Evolutionary conservation across 2,797 vertebrate genomes (phyloP).

Genomic region (Smutsia temminckii): DNA sequence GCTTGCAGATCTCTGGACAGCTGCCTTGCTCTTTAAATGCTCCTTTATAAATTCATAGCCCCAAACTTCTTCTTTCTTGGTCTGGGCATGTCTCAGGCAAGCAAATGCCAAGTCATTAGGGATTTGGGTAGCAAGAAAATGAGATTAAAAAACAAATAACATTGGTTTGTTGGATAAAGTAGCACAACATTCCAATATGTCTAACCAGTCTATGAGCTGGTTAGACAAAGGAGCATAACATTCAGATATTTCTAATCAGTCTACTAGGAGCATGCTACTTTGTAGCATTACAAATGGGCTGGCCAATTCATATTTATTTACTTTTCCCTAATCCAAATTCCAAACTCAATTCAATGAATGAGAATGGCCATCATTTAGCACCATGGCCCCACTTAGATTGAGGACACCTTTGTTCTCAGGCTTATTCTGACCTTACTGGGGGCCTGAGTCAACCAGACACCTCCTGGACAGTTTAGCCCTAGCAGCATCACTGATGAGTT

Average conservation of each 20-base stretch:
- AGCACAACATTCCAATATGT: neutral
- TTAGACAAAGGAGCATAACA: neutral
- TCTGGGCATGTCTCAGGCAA: neutral
- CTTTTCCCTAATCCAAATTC: neutral
- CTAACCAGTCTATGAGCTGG: neutral
- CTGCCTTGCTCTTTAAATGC: neutral
- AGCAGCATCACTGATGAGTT: neutral
- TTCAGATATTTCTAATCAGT: neutral
- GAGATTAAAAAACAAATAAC: neutral
- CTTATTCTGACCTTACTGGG: neutral
- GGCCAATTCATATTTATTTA: neutral
- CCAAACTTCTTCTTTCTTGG: neutral
- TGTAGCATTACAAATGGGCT: neutral
- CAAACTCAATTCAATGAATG: neutral
- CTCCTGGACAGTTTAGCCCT: neutral
- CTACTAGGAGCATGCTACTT: neutral
- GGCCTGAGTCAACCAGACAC: neutral
- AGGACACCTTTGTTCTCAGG: neutral
- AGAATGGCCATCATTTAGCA: neutral
- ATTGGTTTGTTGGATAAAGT: neutral
- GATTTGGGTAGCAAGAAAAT: slow-evolving; percentile 3
- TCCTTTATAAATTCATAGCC: neutral
- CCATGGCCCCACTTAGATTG: neutral
- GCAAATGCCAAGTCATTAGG: neutral
- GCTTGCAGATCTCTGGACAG: neutral